Evolutionary conservation across 2,113 vertebrate genomes (phyloP).

Genomic region (Anarhynchus alexandrinus): DNA sequence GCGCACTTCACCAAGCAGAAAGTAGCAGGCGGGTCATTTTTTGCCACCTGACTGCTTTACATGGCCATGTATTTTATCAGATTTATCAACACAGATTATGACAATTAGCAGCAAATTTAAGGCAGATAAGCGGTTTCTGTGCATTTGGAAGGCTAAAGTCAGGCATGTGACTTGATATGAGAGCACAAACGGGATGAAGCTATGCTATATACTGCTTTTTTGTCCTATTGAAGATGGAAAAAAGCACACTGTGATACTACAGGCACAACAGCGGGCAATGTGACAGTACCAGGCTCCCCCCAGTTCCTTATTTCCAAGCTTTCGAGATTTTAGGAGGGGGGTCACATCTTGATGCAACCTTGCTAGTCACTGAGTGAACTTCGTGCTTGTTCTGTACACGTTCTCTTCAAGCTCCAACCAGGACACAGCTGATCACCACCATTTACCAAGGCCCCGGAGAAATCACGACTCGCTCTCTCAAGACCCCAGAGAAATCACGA

Average conservation of each 20-base stretch:
- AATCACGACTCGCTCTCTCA: neutral
- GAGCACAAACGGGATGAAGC: neutral
- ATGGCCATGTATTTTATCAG: neutral
- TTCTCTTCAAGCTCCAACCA: neutral
- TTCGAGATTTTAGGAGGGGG: neutral
- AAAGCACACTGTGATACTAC: neutral
- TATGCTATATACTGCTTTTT: neutral
- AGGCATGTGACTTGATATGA: too few species aligned
- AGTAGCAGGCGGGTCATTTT: neutral
- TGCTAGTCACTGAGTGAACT: neutral
- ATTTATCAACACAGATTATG: neutral
- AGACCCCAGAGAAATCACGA: rapidly evolving
- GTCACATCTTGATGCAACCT: neutral
- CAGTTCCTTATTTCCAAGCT: neutral
- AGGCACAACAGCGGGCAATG: rapidly evolving
- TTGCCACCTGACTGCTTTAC: neutral
- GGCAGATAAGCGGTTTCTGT: too few species aligned
- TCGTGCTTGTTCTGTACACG: neutral
- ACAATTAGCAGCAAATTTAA: neutral
- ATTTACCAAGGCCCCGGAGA: rapidly evolving
- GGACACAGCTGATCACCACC: neutral
- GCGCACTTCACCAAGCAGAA: neutral
- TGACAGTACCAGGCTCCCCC: rapidly evolving
- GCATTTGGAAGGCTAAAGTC: too few species aligned
- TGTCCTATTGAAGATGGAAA: neutral